These are phyloP conservation scores for Varanus salvator DNA, from an alignment of 2,113 vertebrate species.

Conservation along the genomic window DNA sequence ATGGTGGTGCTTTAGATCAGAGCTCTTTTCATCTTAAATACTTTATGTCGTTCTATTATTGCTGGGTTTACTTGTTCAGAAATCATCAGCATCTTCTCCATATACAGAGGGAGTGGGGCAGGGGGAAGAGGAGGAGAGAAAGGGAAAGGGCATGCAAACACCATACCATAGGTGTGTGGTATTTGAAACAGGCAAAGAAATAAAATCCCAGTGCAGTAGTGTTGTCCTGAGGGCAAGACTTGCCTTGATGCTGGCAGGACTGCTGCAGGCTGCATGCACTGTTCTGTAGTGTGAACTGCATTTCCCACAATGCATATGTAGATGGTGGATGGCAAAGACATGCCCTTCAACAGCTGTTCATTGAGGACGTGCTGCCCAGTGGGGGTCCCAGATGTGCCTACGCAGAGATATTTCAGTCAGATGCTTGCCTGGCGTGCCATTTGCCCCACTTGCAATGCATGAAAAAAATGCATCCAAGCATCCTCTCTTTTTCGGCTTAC, in stretches of 20 bases:
- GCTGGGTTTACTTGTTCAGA: not conserved
- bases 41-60: constrained; percentile 27
- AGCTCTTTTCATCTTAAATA: not conserved
- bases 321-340: not conserved
- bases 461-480: not conserved
- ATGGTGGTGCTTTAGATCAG: constrained; percentile 16
- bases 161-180: not conserved
- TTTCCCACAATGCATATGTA: not conserved
- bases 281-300: not conserved
- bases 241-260: not conserved
- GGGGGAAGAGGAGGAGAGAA: not conserved
- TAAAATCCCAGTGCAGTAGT: fast-evolving
- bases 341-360: no score
- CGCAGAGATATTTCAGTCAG: not conserved
- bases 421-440: not conserved
- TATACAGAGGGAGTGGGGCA: not conserved
- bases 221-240: not conserved
- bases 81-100: not conserved
- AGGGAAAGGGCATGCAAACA: fast-evolving
- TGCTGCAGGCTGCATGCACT: not conserved
- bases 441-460: no score
- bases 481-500: no score
- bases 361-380: not conserved
- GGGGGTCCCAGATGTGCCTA: no score
- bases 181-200: not conserved